Conservation (phyloP, 2,888 invertebrate species). For the Luffia ferchaultella region DNA sequence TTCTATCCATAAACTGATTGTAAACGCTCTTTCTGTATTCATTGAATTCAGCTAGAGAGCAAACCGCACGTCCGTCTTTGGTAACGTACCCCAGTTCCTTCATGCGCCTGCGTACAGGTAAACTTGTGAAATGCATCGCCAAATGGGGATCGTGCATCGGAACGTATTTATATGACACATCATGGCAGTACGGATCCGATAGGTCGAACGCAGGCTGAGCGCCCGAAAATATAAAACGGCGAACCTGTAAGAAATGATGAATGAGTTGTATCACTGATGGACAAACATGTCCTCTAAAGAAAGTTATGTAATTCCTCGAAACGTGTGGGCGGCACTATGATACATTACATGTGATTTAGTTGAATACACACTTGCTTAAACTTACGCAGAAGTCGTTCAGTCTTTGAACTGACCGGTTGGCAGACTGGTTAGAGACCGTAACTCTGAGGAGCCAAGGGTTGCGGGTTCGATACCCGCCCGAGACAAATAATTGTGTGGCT, state of each 20-base stretch:
- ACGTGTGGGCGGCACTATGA: no score
- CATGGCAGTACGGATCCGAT: conserved; percentile 52
- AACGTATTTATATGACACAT: conserved; percentile 61
- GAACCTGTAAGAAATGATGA: conserved; percentile 34
- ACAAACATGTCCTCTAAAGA: no score
- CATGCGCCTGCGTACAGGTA: conserved; percentile 43
- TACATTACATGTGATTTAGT: no score
- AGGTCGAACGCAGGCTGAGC: conserved; percentile 45
- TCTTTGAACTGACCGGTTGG: no score
- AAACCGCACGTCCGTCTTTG: conserved; percentile 66
- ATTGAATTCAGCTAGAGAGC: conserved; percentile 71
- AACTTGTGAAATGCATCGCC: conserved; percentile 54
- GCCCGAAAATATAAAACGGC: conserved; percentile 29
- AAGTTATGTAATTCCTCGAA: no score
- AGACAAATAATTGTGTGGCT: no score
- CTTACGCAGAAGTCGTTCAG: no score
- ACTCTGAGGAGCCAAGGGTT: no score
- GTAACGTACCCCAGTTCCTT: conserved; percentile 64
- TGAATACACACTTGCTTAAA: no score
- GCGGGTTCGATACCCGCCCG: no score
- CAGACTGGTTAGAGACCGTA: no score
- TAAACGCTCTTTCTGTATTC: conserved; percentile 68
- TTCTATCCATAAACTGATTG: conserved; percentile 60
- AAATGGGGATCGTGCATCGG: conserved; percentile 67
- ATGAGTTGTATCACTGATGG: no score